Conservation (phyloP, 1,140 invertebrate species). For the Euborellia annulipes region DNA sequence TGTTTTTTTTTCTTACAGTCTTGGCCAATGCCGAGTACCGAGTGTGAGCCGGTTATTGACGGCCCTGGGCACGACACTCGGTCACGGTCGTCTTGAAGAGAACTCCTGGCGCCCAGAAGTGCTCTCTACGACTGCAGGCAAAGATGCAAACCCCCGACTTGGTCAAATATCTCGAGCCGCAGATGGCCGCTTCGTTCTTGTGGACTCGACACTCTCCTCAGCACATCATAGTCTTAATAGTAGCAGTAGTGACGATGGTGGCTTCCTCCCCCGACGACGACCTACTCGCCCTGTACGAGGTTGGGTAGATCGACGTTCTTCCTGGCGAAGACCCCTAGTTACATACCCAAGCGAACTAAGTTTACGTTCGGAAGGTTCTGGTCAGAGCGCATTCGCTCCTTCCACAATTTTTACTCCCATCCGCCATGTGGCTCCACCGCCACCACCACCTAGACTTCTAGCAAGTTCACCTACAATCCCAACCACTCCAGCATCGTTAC, state of each 20-base stretch:
- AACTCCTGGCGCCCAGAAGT: no score
- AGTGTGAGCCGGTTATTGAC: conserved; percentile 46
- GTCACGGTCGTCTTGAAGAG: no score
- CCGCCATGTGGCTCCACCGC: conserved; percentile 21
- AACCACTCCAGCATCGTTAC: conserved; percentile 29
- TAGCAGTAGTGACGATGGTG: conserved; percentile 61
- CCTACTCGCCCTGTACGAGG: conserved; percentile 8
- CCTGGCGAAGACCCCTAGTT: conserved; percentile 47
- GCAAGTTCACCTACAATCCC: conserved; percentile 49
- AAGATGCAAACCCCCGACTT: conserved; percentile 29
- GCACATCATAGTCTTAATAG: conserved; percentile 45
- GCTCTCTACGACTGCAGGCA: conserved; percentile 7
- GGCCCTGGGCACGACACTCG: conserved; percentile 15
- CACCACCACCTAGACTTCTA: conserved; percentile 38
- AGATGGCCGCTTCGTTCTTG: conserved; percentile 55
- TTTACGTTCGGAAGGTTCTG: conserved; percentile 45
- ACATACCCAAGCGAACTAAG: conserved; percentile 48
- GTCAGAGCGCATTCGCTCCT: conserved; percentile 32
- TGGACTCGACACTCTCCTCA: conserved; percentile 39
- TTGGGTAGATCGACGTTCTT: conserved; percentile 34
- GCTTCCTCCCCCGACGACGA: conserved; percentile 39
- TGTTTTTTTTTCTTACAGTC: conserved; percentile 35
- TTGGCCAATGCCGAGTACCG: conserved; percentile 87
- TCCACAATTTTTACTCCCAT: conserved; percentile 22
- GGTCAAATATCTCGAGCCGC: conserved; percentile 50